These are phyloP conservation scores for Erythrocercus mccallii DNA, from an alignment of 2,113 vertebrate genomes.

Conservation along the genomic window DNA sequence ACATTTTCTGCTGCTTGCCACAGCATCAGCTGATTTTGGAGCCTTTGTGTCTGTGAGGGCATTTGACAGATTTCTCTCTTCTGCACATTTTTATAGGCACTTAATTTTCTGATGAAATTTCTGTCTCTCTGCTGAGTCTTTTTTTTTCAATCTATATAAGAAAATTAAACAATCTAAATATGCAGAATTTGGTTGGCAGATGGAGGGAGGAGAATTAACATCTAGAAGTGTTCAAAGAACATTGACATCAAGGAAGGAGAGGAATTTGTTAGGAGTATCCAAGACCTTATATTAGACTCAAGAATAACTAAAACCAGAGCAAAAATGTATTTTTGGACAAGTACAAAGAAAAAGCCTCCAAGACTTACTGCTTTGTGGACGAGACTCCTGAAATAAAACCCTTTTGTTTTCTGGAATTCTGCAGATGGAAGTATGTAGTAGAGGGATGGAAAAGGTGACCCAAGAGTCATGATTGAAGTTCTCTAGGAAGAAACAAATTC, in stretches of 20 bases:
- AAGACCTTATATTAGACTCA: background rate
- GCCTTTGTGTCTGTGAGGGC: background rate
- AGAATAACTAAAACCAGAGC: background rate
- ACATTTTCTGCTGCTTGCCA: background rate
- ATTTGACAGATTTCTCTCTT: background rate
- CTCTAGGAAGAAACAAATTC: background rate
- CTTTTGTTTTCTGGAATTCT: background rate
- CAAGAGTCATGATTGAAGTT: background rate
- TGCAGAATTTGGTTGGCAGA: background rate
- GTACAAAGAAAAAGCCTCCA: background rate
- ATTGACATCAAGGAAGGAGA: background rate
- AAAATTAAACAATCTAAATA: background rate
- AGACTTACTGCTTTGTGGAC: background rate
- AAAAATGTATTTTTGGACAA: background rate
- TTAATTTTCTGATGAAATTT: background rate
- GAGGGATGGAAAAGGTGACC: constrained; percentile 13
- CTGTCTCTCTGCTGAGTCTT: background rate
- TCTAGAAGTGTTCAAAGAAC: background rate
- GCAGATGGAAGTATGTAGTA: background rate
- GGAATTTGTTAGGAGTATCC: background rate
- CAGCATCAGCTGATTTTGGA: background rate
- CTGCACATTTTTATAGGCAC: background rate
- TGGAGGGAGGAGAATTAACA: background rate
- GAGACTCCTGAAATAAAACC: background rate
- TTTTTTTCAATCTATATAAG: background rate